Evolutionary conservation across 2,888 invertebrate genomes (phyloP).

Genomic region (Sepiola atlantica): DNA sequence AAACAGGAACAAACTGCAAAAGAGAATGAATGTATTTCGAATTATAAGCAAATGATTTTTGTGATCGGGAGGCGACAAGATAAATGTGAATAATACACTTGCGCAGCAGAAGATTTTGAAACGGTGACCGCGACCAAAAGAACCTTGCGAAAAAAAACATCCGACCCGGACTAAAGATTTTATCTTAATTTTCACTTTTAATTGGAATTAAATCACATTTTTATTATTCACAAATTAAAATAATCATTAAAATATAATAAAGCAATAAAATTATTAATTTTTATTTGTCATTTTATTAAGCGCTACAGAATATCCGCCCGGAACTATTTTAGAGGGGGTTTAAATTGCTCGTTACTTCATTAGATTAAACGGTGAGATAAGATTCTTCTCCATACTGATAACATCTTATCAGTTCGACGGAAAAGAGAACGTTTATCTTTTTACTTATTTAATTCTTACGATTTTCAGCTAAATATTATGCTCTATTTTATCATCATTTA

Average conservation of each 20-base stretch:
- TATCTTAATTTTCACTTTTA: not conserved
- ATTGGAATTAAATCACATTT: not conserved
- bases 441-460: not conserved
- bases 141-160: not conserved
- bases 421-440: not conserved
- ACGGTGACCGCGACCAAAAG: not conserved
- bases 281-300: not conserved
- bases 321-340: not conserved
- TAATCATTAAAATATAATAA: not conserved
- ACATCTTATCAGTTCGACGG: not conserved
- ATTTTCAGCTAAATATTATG: not conserved
- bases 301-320: not conserved
- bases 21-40: not conserved
- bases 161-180: not conserved
- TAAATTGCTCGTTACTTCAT: slow-evolving; percentile 15
- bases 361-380: slow-evolving; percentile 3
- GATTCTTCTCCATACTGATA: not conserved
- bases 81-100: not conserved
- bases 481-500: not conserved
- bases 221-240: not conserved
- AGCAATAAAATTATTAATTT: not conserved
- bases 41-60: not conserved
- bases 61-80: not conserved
- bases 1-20: not conserved
- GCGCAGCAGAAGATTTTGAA: not conserved